Base-by-base conservation (phyloP, 2,797 vertebrate species). In the Hirundo rustica region DNA sequence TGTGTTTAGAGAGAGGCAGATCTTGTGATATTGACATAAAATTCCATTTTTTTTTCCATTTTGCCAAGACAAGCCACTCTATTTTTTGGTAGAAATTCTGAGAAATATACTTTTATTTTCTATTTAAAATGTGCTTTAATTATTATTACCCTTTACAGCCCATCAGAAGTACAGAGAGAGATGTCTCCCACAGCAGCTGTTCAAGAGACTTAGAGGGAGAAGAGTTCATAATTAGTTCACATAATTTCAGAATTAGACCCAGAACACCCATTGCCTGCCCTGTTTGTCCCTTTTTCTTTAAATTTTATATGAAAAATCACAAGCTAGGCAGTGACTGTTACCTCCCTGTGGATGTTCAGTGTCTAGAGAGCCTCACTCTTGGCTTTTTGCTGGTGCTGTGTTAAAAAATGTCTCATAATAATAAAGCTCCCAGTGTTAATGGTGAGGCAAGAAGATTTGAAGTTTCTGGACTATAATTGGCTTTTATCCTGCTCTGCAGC, bases 391-490 rank as follows among this genome's bases (percentile, higher is more conserved):
- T 51, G 55, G 27, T 11, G 18, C 80, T 45, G 11, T 72, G 29
- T 86, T 88, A 75, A 88, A 88, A 95, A 81, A 66, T 2, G 13
- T 40, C 66, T 81, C n/a, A 7, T 70, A 70, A 83, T 70, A 86
- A 91, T 88, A 80, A 94, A 81, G 55, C 48, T 75, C 85, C 48
- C 84, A 92, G 74, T 76, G 65, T 89, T 93, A 74, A 89, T 75
- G 84, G 93, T 75, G 61, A 88, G 67, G 66, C 53, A 83, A 83
- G 70, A 77, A 88, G 55, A 74, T 70, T 92, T 55, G 85, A 73
- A 14, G 12, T 70, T 94, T 96, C 92, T 95, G 55, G 78, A 18
- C 55, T 79, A 23, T 68, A 95, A 91, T 7, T 97, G 96, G 72
- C 94, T 89, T 62, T 30, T 54, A 36, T 74, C 78, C 66, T 95